A percentile compares a stretch with the other conserved stretches of the same genome.
These are phyloP conservation scores for Lordiphosa mommai DNA, from an alignment of 1,140 invertebrate genomes.

Conservation along the genomic window DNA sequence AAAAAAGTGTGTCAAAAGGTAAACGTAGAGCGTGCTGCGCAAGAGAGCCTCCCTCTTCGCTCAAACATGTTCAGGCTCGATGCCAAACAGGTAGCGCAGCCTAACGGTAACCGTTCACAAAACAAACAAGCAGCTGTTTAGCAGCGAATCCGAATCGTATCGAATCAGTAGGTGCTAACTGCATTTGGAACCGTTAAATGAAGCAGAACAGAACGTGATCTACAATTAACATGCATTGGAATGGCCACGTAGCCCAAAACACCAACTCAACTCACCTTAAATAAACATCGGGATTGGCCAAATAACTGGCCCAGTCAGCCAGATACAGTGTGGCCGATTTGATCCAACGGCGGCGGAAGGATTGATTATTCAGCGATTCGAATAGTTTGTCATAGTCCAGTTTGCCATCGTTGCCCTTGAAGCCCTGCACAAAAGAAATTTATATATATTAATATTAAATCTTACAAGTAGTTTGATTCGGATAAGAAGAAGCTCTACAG, in stretches of 20 bases:
- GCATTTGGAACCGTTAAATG: conserved; percentile 45
- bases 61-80: conserved; percentile 47
- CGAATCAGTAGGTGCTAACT: conserved; percentile 57
- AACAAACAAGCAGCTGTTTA: conserved; percentile 34
- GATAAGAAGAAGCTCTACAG: no score
- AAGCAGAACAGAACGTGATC: conserved; percentile 48
- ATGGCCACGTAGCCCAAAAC: conserved; percentile 23
- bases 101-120: conserved; percentile 56
- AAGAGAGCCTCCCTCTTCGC: conserved; percentile 8
- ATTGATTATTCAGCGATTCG: conserved; percentile 88
- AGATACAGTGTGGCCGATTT: conserved; percentile 86
- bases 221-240: conserved; percentile 44
- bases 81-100: conserved; percentile 54
- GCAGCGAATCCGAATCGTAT: conserved; percentile 37
- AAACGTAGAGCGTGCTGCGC: conserved; percentile 10
- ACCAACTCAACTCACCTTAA: conserved; percentile 81
- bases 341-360: conserved; percentile 88
- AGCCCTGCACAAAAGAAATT: conserved; percentile 66
- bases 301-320: conserved; percentile 86
- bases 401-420: conserved; percentile 84
- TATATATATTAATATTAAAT: not conserved
- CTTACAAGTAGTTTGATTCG: not conserved
- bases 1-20: conserved; percentile 59
- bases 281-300: conserved; percentile 88
- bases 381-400: conserved; percentile 86